Evolutionary conservation across 1,140 invertebrate species (phyloP).

Genomic region (Drosophila quadrilineata): DNA sequence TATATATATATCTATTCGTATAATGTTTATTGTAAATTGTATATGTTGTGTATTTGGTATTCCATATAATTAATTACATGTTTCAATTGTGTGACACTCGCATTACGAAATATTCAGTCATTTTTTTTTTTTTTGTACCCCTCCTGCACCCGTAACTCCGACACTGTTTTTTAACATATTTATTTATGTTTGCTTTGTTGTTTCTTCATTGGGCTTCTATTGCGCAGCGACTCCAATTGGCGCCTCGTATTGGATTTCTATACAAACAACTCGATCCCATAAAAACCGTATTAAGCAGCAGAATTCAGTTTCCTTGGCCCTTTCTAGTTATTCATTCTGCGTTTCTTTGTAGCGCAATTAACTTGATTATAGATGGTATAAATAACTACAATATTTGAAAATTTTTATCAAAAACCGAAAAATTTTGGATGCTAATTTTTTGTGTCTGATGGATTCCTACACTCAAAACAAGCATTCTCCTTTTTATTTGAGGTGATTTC

Average conservation of each 20-base stretch:
- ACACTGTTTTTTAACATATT: constrained; percentile 27
- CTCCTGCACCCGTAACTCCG: too few relatives aligned
- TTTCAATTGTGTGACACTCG: constrained; percentile 71
- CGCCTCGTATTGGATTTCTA: constrained; percentile 19
- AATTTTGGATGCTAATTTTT: too few relatives aligned
- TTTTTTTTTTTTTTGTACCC: constrained; percentile 11
- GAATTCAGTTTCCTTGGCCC: too few relatives aligned
- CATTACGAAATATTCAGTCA: constrained; percentile 65
- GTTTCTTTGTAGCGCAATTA: too few relatives aligned
- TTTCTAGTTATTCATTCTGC: too few relatives aligned
- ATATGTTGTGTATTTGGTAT: constrained; percentile 2
- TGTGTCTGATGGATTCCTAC: too few relatives aligned
- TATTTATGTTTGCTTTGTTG: constrained; percentile 38
- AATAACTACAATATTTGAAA: too few relatives aligned
- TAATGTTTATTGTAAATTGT: constrained; percentile 14
- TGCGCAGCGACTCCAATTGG: constrained; percentile 22
- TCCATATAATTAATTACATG: constrained; percentile 69
- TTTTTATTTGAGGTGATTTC: too few relatives aligned
- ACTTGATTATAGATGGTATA: too few relatives aligned
- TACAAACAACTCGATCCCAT: constrained; percentile 21
- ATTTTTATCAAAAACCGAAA: too few relatives aligned
- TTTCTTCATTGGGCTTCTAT: constrained; percentile 15
- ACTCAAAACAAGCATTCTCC: too few relatives aligned
- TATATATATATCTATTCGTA: constrained; percentile 7
- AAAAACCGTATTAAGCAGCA: constrained; percentile 5